Base-by-base conservation (phyloP, 2,797 vertebrate genomes). In the Spinus pinus region DNA sequence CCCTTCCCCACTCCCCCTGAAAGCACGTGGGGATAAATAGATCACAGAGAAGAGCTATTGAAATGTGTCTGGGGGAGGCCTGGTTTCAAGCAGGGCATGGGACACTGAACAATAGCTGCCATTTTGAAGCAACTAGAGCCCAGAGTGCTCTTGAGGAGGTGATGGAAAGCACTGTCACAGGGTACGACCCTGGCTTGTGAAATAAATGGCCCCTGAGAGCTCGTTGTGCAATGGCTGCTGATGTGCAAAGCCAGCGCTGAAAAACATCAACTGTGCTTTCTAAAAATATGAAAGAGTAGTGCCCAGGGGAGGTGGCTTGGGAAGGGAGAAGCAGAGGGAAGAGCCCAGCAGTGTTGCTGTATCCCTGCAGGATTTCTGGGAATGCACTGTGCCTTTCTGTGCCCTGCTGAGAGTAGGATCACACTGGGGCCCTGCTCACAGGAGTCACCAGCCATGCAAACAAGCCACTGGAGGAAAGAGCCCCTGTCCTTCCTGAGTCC, bases 371-470 rank as follows among this genome's bases (percentile, higher is more conserved):
- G 78, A 56, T 50, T 80, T 78, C 73, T 0, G 7, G 67, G 66
- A 78, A 73, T 69, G 62, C 35, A 33, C 37, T 0, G 0, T 58
- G 54, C 35, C 41, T 37, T 79, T 62, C 67, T 3, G 0, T 73
- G 89, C 49, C 44, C 9, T 9, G 24, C 56, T 2, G 1, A 57
- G 27, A 79, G 21, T 39, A 57, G 41, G 15, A 31, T 51, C 39
- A 47, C 0, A 0, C 47, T 14, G 37, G 8, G 23, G 7, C 7
- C 15, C n/a, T 0, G 0, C 30, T 86, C 2, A 0, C 28, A 22
- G 77, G 4, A 60, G 31, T 21, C 19, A 30, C 50, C 37, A 19
- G 1, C 60, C 31, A 1, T 7, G 42, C 21, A 47, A 71, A 58
- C 37, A 41, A 66, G 17, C 4, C n/a, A 25, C 44, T 4, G 5